Base-by-base conservation (phyloP, 2,888 invertebrate species). In the Dichetophora obliterata region DNA sequence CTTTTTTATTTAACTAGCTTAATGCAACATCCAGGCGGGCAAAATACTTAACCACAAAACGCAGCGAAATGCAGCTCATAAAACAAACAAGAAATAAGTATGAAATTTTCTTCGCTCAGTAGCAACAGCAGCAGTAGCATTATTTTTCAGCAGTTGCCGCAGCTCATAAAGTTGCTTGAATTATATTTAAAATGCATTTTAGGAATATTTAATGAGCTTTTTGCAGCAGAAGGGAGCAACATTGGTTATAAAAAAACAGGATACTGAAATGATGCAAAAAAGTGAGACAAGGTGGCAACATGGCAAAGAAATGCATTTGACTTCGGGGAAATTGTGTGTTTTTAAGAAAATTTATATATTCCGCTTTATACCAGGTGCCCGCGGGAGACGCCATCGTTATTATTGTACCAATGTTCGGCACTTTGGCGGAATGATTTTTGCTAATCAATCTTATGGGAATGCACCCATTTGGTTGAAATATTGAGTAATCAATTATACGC, bases 151-250 rank as follows among this genome's bases (percentile, higher is more conserved):
- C 57, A n/a, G 34, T 37, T 37, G 37, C 37, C 37, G 3, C 37
- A 37, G 37, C 37, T 37, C 37, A 22, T 8, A 14, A 27, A 24
- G 4, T 48, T 52, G 27, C 34, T 52, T 52, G 52, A 63, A 74
- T 65, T 74, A 74, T 74, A 63, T 74, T 74, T 63, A 65, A 74
- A 74, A 74, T 74, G 74, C 74, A 65, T 74, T 65, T 65, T 65
- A 50, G 50, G 74, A 74, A 74, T 74, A 74, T 16, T 52, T 74
- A 74, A 74, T 65, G 74, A 74, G 50, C 63, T 61, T 5, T 16
- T 19, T 61, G 59, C 34, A n/a, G 69, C 50, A 27, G 52, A 27
- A 50, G 27, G 16, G 11, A 54, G 61, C 61, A 61, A 27, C 61
- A 61, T 31, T 3, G 19, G 3, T 31, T 16, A 27, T 61, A 27